A percentile compares a stretch with the other conserved stretches of the same genome.
Conservation (phyloP, 2,888 invertebrate species). For the Steromphala cineraria region DNA sequence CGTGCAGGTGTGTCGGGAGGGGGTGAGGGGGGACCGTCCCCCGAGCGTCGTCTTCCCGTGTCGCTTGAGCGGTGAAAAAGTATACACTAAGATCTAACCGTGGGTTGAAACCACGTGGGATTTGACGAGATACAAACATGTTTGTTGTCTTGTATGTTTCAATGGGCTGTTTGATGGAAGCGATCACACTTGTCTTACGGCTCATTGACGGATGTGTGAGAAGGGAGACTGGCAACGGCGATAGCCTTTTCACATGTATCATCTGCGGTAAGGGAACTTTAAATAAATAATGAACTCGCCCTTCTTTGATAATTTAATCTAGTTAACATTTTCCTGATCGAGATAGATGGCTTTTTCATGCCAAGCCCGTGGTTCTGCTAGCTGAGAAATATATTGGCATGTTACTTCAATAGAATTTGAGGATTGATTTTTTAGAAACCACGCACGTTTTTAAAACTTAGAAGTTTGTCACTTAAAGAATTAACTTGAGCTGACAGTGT, state of each 20-base stretch:
- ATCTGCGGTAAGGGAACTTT: not conserved
- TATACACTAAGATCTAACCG: not conserved
- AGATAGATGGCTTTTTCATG: no score
- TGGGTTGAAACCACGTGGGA: not conserved
- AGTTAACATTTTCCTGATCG: not conserved
- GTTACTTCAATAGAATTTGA: no score
- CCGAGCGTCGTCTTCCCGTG: not conserved
- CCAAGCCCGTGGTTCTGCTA: no score
- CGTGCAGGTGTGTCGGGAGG: constrained; percentile 6
- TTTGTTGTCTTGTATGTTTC: not conserved
- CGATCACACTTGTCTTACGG: not conserved
- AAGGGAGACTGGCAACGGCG: not conserved
- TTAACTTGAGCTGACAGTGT: no score
- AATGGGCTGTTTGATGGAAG: not conserved
- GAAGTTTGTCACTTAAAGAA: no score
- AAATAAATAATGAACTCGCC: not conserved
- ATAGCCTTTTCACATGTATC: not conserved
- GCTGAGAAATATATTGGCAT: no score
- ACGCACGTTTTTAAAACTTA: no score
- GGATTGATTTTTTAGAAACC: no score
- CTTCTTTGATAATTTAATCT: not conserved
- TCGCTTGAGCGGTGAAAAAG: not conserved
- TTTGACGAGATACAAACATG: constrained; percentile 10
- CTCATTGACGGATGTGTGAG: not conserved
- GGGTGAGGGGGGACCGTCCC: not conserved